Base-by-base conservation (phyloP, 2,113 vertebrate genomes). In the Mus spicilegus region DNA sequence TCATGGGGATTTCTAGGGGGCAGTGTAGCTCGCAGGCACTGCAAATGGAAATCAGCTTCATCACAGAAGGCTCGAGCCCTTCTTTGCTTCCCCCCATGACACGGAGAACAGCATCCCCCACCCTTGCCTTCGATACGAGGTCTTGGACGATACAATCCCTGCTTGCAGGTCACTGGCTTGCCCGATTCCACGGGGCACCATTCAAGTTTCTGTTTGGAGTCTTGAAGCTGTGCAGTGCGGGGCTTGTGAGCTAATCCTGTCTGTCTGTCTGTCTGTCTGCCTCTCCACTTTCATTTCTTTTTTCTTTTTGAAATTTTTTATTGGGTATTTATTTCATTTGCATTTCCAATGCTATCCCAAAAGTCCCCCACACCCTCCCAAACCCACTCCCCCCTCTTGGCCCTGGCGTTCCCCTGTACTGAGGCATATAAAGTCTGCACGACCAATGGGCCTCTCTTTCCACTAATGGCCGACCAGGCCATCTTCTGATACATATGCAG, bases 151-250 rank as follows among this genome's bases (percentile, higher is more conserved):
- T 1, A 33, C 20, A 19, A 56, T 12, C 42, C 75, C 67, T 19
- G 86, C 46, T 85, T 85, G 17, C 51, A n/a, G 30, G 8, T 70
- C 65, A 22, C 84, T 72, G 8, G 24, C 33, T 17, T 39, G 65
- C 20, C 42, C 3, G 36, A 1, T n/a, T 49, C 65, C 24, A 20
- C 20, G 0, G 85, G 30, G 19, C 5, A 1, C 75, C 70, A 1
- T 42, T 93, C 46, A 76, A 51, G 30, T 30, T 0, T 26, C 56
- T 33, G 26, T 30, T 92, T 70, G 1, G 24, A 39, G 28, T 46
- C 36, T 1, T 36, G 2, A 54, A 70, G 54, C 49, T 76, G 77
- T 8, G 36, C 26, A 49, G 19, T 33, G 65, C n/a, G 72, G 28
- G 36, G 58, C 61, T 85, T 86, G 61, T 46, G 39, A 65, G 61